These are phyloP conservation scores for Pseudomyrmex flavicornis DNA, from an alignment of 1,140 invertebrate species.

Conservation along the genomic window DNA sequence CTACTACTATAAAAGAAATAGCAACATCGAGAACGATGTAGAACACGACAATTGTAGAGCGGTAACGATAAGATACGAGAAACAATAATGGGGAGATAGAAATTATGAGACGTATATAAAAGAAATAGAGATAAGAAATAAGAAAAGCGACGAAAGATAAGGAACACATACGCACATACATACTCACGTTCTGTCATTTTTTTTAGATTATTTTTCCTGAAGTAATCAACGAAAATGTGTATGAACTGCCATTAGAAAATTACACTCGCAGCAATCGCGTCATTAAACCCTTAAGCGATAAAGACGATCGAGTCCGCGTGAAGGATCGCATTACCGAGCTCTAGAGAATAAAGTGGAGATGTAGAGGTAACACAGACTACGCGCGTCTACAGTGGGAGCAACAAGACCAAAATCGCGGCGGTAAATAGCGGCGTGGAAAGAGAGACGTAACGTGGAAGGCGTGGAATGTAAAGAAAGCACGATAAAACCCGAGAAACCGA, in stretches of 20 bases:
- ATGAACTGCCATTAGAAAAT: neutral
- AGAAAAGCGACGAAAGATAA: neutral
- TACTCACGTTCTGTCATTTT: neutral
- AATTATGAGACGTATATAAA: neutral
- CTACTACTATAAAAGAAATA: neutral
- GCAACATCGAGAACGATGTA: neutral
- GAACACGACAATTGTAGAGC: neutral
- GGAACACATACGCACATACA: too few relatives aligned
- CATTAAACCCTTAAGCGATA: conserved; percentile 15
- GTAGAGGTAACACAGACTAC: neutral
- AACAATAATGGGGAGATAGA: neutral
- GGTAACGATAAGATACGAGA: neutral
- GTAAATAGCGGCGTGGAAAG: conserved; percentile 43
- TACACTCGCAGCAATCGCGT: conserved; percentile 24
- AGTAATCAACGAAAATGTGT: neutral
- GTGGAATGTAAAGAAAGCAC: conserved; percentile 41
- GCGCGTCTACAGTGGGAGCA: conserved; percentile 15
- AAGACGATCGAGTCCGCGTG: conserved; percentile 4
- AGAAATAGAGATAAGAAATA: neutral
- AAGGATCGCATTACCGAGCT: conserved; percentile 16
- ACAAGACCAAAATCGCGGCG: conserved; percentile 29
- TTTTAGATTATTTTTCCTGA: neutral
- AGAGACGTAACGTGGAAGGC: conserved; percentile 24
- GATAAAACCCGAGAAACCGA: neutral
- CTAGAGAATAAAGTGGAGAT: conserved; percentile 20